These are phyloP conservation scores for Acomys russatus DNA, from an alignment of 2,797 vertebrate genomes.

Conservation along the genomic window DNA sequence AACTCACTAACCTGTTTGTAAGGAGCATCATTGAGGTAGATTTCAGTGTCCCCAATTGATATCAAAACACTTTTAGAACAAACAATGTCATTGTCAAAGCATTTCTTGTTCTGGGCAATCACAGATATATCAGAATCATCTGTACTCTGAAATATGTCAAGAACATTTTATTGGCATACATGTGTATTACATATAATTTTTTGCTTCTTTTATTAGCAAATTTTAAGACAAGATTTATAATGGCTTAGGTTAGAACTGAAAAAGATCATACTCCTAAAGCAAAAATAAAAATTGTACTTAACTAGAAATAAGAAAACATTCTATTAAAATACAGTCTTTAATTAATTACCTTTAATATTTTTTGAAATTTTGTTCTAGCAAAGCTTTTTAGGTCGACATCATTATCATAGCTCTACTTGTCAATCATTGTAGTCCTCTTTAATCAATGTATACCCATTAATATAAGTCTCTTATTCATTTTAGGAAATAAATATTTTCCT, in stretches of 20 bases:
- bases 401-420: conserved; percentile 9
- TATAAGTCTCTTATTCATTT: neutral
- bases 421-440: neutral
- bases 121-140: conserved; percentile 95
- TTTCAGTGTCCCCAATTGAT: conserved; percentile 95
- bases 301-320: neutral
- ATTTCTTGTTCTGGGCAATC: conserved; percentile 98
- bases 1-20: conserved; percentile 94
- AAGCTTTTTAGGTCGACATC: neutral
- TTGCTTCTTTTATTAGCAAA: conserved; percentile 35
- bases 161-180: conserved; percentile 74
- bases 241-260: neutral
- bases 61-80: conserved; percentile 98
- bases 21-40: conserved; percentile 96
- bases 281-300: conserved; percentile 59
- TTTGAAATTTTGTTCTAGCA: neutral
- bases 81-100: conserved; percentile 99
- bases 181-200: neutral
- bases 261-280: conserved; percentile 1
- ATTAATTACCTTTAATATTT: neutral
- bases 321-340: conserved; percentile 14
- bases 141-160: conserved; percentile 91
- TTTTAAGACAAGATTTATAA: conserved; percentile 30
- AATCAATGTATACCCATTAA: neutral
- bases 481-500: neutral